phyloP scores from a whole-genome alignment of 2,113 vertebrate species.

The Scomber scombrus region DNA sequence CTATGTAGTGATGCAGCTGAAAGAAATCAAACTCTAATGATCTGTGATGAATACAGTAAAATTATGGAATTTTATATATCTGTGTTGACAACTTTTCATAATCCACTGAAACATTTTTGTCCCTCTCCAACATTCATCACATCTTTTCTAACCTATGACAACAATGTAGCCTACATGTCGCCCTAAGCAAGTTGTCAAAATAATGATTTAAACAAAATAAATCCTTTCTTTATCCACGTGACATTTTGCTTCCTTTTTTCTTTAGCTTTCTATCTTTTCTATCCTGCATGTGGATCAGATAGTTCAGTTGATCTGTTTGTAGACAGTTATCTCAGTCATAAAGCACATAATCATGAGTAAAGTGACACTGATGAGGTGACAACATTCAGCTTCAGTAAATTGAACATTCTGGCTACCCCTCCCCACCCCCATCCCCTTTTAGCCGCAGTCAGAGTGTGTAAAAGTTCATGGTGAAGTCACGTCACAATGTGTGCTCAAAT shows the following conservation, averaged over 20 bases:
- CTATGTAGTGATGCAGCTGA: slow-evolving; percentile 6
- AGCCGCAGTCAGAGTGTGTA: slow-evolving; percentile 20
- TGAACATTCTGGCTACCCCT: slow-evolving; percentile 4
- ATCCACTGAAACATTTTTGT: slow-evolving; percentile 8
- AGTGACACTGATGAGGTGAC: slow-evolving; percentile 46
- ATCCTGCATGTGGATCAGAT: background rate
- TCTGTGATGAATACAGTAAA: slow-evolving; percentile 22
- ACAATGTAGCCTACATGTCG: background rate
- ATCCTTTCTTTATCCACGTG: too few relatives aligned
- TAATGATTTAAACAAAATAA: background rate
- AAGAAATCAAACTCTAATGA: slow-evolving; percentile 4
- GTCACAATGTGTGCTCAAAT: slow-evolving; percentile 29
- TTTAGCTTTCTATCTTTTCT: too few relatives aligned
- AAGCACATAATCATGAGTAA: slow-evolving; percentile 27
- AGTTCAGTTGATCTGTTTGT: slow-evolving; percentile 15
- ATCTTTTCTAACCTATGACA: background rate
- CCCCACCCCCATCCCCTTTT: slow-evolving; percentile 17
- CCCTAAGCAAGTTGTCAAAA: background rate
- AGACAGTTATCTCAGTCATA: slow-evolving; percentile 36
- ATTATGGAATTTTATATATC: slow-evolving; percentile 17
- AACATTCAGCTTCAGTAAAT: slow-evolving; percentile 44
- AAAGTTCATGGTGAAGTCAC: slow-evolving; percentile 48
- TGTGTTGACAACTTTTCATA: slow-evolving; percentile 26
- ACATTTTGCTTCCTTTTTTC: background rate
- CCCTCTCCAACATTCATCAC: slow-evolving; percentile 9